Evolutionary conservation across 2,113 vertebrate species (phyloP).

Genomic region (Phocoena sinus): DNA sequence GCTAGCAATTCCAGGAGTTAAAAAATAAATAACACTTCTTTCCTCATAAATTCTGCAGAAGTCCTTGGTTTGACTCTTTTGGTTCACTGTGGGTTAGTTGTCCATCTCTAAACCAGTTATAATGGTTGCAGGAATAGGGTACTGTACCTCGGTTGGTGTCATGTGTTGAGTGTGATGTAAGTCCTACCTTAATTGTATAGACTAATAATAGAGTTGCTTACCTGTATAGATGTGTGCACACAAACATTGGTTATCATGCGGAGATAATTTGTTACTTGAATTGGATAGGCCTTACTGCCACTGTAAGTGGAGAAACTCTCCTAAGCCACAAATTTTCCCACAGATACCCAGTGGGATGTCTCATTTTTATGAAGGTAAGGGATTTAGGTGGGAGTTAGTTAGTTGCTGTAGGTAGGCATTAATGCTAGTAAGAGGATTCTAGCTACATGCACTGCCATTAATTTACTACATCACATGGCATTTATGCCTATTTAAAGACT

Average conservation of each 20-base stretch:
- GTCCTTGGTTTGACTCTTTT: neutral
- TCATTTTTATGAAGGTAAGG: constrained; percentile 10
- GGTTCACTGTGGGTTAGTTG: neutral
- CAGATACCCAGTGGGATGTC: neutral
- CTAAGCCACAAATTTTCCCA: neutral
- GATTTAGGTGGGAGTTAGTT: neutral
- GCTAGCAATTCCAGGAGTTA: neutral
- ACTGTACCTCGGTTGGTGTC: neutral
- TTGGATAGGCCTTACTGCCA: neutral
- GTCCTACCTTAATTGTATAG: neutral
- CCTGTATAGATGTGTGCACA: neutral
- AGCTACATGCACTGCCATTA: neutral
- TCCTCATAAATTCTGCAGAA: neutral
- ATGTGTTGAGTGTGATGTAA: neutral
- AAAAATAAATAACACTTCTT: neutral
- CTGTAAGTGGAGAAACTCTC: neutral
- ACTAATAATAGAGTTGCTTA: neutral
- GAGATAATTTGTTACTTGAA: neutral
- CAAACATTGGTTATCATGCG: neutral
- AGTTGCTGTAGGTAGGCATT: neutral
- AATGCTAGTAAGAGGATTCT: neutral
- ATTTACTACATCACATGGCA: neutral
- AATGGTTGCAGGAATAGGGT: neutral
- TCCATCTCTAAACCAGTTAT: neutral
- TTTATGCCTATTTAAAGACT: neutral